A percentile compares a stretch with the other conserved stretches of the same genome.
Conservation (phyloP, 2,113 vertebrate species). For the Oxyura jamaicensis region DNA sequence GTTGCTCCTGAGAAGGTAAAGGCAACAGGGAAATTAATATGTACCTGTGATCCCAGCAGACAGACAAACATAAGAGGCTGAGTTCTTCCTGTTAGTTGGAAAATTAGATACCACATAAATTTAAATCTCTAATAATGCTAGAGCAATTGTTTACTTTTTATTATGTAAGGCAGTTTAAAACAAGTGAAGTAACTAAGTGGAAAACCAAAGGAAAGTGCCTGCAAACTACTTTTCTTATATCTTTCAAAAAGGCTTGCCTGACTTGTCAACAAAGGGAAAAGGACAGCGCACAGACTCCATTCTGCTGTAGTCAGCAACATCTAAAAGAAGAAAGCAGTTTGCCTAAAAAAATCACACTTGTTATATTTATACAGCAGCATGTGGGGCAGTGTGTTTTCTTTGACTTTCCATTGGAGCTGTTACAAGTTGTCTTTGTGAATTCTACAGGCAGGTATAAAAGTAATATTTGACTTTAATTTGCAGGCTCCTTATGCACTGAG, state of each 20-base stretch:
- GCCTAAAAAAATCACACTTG: not conserved
- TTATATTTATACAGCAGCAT: conserved; percentile 23
- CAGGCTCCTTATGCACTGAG: not conserved
- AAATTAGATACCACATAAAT: not conserved
- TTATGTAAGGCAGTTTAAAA: not conserved
- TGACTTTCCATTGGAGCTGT: conserved; percentile 23
- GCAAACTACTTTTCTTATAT: not conserved
- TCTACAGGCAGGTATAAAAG: conserved; percentile 14
- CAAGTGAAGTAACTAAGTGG: not conserved
- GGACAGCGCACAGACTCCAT: not conserved
- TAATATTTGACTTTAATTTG: conserved; percentile 19
- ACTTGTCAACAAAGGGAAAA: conserved; percentile 5
- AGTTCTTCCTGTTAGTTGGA: not conserved
- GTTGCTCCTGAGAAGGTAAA: not conserved
- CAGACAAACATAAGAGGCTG: not conserved
- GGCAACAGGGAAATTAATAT: not conserved
- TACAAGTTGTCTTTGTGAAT: not conserved
- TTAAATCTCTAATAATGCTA: not conserved
- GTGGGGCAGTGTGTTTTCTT: conserved; percentile 5
- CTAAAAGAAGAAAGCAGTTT: conserved; percentile 30
- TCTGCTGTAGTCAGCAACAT: conserved; percentile 21
- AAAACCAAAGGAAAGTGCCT: not conserved
- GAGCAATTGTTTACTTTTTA: not conserved
- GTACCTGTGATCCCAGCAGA: not conserved
- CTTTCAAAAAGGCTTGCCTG: not conserved